A percentile compares a stretch with the other conserved stretches of the same genome.
Conservation (phyloP, 2,797 vertebrate species). For the Xenentodon cancila region DNA sequence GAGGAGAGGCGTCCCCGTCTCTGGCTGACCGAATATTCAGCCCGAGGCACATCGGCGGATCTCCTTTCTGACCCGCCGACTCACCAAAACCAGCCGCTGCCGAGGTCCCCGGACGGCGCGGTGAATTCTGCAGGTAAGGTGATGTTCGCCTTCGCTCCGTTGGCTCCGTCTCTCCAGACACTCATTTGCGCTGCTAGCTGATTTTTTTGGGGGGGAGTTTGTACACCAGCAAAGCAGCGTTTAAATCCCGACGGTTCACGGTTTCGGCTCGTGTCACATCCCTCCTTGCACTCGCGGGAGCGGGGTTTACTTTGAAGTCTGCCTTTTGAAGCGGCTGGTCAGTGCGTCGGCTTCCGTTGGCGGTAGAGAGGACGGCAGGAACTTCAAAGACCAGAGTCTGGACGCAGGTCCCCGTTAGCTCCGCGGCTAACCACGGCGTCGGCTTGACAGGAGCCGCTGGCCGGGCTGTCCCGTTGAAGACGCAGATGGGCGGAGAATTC, state of each 20-base stretch:
- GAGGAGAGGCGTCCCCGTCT: conserved; percentile 2
- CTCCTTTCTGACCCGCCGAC: conserved; percentile 11
- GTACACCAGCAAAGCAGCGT: conserved; percentile 37
- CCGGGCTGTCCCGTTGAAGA: conserved; percentile 11
- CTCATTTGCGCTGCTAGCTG: conserved; percentile 64
- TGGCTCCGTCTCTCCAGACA: conserved; percentile 41
- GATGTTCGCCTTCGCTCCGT: conserved; percentile 40
- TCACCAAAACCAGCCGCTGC: conserved; percentile 14
- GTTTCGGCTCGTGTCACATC: background rate
- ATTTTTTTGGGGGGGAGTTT: conserved; percentile 56
- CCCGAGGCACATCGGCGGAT: conserved; percentile 19
- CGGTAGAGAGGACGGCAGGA: conserved; percentile 28
- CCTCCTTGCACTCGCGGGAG: background rate
- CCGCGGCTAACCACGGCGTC: conserved; percentile 72
- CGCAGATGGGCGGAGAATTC: conserved; percentile 26
- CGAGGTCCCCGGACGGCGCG: conserved; percentile 2
- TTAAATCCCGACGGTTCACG: conserved; percentile 3
- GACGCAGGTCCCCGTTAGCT: conserved; percentile 66
- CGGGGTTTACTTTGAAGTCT: background rate
- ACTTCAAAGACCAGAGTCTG: conserved; percentile 66
- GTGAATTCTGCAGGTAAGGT: conserved; percentile 57
- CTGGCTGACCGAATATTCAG: conserved; percentile 12
- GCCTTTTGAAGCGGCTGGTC: background rate
- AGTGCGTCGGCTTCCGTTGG: conserved; percentile 3
- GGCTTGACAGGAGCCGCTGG: conserved; percentile 40